Conservation (phyloP, 2,888 invertebrate genomes). For the Crioceris asparagi region DNA sequence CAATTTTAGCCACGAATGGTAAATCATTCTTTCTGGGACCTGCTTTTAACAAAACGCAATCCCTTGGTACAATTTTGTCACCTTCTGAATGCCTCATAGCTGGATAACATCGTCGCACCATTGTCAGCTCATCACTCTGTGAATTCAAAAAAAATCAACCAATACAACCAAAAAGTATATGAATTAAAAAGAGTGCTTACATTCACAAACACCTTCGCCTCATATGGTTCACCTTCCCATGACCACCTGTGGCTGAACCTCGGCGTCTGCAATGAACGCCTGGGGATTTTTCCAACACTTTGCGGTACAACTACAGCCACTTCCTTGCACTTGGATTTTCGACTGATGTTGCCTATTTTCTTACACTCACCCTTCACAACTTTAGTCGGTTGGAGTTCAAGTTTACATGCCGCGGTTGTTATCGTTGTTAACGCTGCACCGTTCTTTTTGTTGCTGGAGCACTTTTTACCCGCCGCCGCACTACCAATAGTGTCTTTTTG, state of each 20-base stretch:
- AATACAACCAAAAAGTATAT: neutral
- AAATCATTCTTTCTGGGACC: constrained; percentile 72
- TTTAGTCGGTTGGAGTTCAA: constrained; percentile 11
- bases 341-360: constrained; percentile 22
- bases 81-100: constrained; percentile 86
- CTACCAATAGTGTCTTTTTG: constrained; percentile 12
- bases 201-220: constrained; percentile 77
- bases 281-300: constrained; percentile 24
- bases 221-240: constrained; percentile 77
- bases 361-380: constrained; percentile 21
- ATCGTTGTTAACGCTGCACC: too few species aligned
- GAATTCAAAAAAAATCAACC: constrained; percentile 19
- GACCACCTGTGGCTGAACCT: constrained; percentile 89
- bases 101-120: constrained; percentile 74
- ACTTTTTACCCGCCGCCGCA: too few species aligned
- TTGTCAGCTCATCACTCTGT: constrained; percentile 64
- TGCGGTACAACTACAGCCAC: constrained; percentile 24
- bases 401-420: too few species aligned
- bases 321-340: constrained; percentile 29
- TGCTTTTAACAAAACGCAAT: constrained; percentile 86
- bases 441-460: too few species aligned
- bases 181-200: too few species aligned
- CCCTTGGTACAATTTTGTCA: constrained; percentile 73
- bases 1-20: constrained; percentile 91
- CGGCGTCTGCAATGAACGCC: constrained; percentile 38